A percentile compares a stretch with the other conserved stretches of the same genome.
Evolutionary conservation across 1,140 invertebrate genomes (phyloP).

Genomic region (Dryas iulia): DNA sequence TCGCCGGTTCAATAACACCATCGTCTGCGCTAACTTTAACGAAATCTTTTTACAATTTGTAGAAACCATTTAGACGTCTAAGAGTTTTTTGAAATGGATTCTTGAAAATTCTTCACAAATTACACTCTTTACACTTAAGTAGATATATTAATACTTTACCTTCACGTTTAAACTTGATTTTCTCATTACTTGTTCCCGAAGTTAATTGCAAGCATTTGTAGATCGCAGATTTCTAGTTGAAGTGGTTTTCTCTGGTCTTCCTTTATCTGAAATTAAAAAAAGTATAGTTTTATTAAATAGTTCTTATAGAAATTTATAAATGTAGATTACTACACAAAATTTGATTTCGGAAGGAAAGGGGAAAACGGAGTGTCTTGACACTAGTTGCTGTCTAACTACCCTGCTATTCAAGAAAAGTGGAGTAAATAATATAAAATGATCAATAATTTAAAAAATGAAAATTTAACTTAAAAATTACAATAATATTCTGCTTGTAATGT

Average conservation of each 20-base stretch:
- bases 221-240: neutral
- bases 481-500: neutral
- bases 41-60: conserved; percentile 26
- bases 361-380: too few relatives aligned
- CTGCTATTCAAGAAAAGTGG: too few relatives aligned
- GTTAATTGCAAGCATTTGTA: neutral
- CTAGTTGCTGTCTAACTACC: too few relatives aligned
- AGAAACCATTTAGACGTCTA: conserved; percentile 26
- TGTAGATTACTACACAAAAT: too few relatives aligned
- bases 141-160: conserved; percentile 18
- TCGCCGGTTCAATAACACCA: conserved; percentile 26
- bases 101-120: conserved; percentile 11
- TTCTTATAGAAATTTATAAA: neutral
- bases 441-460: neutral
- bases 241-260: neutral
- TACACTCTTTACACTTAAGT: conserved; percentile 12
- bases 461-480: neutral
- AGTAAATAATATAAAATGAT: too few relatives aligned
- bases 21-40: conserved; percentile 25
- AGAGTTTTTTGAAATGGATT: conserved; percentile 1
- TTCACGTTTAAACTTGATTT: conserved; percentile 30
- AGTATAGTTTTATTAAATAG: neutral
- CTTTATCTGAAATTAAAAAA: neutral
- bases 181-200: conserved; percentile 19
- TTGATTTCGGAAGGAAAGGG: too few relatives aligned